Percentiles rank a stretch among this genome's conserved stretches.
Evolutionary conservation across 2,888 invertebrate species (phyloP).

Genomic region (Gibbula magus): DNA sequence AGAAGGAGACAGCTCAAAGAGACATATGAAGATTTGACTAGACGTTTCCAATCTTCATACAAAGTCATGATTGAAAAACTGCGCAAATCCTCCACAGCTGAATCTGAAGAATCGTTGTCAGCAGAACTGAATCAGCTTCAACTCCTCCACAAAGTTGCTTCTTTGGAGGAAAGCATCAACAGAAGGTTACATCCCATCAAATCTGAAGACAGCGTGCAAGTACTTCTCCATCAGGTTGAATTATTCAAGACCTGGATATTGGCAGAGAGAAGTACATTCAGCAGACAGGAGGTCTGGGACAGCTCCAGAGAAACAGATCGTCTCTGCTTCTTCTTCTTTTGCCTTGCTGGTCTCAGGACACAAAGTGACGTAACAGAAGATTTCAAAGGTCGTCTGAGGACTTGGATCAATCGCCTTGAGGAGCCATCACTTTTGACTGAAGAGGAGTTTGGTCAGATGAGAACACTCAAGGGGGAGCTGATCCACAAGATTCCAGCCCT

Average conservation of each 20-base stretch:
- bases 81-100: neutral
- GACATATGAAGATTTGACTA: neutral
- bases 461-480: conserved; percentile 28
- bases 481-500: conserved; percentile 37
- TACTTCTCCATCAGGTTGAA: neutral
- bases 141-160: neutral
- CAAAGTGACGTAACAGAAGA: neutral
- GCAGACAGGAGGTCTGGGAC: conserved; percentile 43
- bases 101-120: neutral
- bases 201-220: neutral
- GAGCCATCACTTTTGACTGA: neutral
- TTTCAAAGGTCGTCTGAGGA: neutral
- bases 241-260: conserved; percentile 1
- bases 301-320: conserved; percentile 12
- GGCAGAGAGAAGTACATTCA: conserved; percentile 15
- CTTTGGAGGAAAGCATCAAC: neutral
- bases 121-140: conserved; percentile 1
- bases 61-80: neutral
- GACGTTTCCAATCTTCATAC: neutral
- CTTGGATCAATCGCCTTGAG: neutral
- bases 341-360: neutral
- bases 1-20: neutral
- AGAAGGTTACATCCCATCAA: neutral
- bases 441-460: conserved; percentile 27
- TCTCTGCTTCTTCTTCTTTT: neutral